Evolutionary conservation across 2,113 vertebrate species (phyloP).

Genomic region (Lonchura striata): DNA sequence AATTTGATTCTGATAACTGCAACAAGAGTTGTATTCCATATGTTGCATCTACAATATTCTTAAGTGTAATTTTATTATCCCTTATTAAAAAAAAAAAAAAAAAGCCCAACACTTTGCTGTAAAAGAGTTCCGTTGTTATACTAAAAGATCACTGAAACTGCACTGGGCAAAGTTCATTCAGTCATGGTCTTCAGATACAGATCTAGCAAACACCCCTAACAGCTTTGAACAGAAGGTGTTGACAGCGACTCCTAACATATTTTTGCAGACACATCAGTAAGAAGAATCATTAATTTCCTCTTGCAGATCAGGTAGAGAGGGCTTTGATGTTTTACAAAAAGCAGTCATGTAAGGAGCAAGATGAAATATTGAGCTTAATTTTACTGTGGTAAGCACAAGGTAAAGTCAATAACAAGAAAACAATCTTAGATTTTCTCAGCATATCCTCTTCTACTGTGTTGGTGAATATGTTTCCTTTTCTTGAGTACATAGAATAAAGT

Average conservation of each 20-base stretch:
- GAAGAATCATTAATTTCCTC: neutral
- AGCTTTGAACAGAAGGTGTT: neutral
- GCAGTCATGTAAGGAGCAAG: neutral
- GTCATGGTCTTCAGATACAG: neutral
- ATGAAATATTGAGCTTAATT: neutral
- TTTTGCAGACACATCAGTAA: neutral
- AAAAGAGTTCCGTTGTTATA: neutral
- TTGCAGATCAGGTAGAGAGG: neutral
- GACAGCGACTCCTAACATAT: neutral
- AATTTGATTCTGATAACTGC: neutral
- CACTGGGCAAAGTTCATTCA: neutral
- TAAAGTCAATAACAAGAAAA: neutral
- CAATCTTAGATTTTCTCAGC: neutral
- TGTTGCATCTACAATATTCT: neutral
- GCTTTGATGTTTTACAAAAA: neutral
- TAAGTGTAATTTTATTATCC: neutral
- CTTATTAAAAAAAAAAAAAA: neutral
- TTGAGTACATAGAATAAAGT: neutral
- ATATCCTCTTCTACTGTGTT: neutral
- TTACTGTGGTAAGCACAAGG: neutral
- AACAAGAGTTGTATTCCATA: neutral
- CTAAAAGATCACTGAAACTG: neutral
- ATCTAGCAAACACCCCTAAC: neutral
- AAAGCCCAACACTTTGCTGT: neutral
- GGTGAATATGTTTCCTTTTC: neutral